Conservation (phyloP, 2,113 vertebrate genomes). For the Hyaena hyaena region DNA sequence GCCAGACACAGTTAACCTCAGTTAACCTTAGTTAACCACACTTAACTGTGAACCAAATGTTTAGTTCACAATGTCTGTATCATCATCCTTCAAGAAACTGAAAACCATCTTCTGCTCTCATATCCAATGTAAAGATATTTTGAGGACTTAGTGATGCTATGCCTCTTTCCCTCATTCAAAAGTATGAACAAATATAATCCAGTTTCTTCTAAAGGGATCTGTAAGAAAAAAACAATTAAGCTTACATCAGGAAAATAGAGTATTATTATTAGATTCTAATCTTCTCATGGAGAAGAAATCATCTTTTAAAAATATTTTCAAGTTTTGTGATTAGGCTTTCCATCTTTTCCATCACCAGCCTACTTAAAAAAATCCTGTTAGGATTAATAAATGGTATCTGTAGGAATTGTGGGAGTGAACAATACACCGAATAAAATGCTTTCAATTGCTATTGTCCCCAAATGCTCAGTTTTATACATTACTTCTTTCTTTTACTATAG, state of each 20-base stretch:
- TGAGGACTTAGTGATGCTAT: neutral
- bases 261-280: neutral
- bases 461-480: neutral
- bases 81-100: neutral
- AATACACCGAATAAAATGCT: neutral
- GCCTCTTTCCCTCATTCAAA: neutral
- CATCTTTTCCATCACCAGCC: neutral
- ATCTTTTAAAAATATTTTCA: slow-evolving; percentile 1
- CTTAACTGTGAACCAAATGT: neutral
- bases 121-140: neutral
- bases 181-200: neutral
- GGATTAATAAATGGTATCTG: neutral
- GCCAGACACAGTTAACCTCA: neutral
- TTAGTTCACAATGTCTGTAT: too few species aligned
- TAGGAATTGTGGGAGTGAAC: neutral
- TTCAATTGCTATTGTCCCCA: neutral
- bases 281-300: neutral
- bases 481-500: slow-evolving; percentile 4
- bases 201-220: neutral
- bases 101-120: neutral
- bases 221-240: neutral
- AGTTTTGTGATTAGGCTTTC: neutral
- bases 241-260: neutral
- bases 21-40: too few species aligned
- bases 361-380: neutral